Evolutionary conservation across 2,797 vertebrate genomes (phyloP).

Genomic region (Fratercula arctica): DNA sequence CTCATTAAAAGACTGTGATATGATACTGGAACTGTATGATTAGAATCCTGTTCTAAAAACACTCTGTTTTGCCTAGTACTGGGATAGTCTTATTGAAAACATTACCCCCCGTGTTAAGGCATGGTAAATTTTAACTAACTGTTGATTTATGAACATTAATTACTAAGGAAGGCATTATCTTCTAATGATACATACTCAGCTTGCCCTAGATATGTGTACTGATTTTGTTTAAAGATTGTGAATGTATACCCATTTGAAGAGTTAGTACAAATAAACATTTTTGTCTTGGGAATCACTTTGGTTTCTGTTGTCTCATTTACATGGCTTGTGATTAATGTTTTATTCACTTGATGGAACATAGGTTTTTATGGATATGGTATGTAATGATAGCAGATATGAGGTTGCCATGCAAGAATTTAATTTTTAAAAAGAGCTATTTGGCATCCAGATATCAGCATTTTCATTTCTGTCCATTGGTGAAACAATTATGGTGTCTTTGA

Average conservation of each 20-base stretch:
- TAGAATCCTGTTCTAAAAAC: neutral
- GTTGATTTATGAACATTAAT: neutral
- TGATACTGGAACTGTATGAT: neutral
- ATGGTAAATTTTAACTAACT: neutral
- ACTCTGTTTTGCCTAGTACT: neutral
- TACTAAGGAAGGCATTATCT: neutral
- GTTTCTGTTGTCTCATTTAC: neutral
- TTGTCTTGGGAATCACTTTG: conserved; percentile 10
- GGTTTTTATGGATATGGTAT: neutral
- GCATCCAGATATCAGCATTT: neutral
- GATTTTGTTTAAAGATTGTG: conserved; percentile 54
- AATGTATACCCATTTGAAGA: conserved; percentile 48
- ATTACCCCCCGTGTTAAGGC: neutral
- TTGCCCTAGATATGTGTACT: conserved; percentile 21
- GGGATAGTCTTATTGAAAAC: neutral
- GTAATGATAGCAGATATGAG: neutral
- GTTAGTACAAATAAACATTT: conserved; percentile 72
- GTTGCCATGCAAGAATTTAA: neutral
- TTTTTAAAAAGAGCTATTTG: neutral
- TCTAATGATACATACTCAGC: neutral
- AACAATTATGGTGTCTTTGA: neutral
- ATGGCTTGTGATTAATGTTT: neutral
- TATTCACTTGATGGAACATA: neutral
- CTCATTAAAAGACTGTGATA: neutral
- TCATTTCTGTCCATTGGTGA: neutral